These are phyloP conservation scores for Calephelis nemesis DNA, from an alignment of 1,140 invertebrate genomes.

Conservation along the genomic window DNA sequence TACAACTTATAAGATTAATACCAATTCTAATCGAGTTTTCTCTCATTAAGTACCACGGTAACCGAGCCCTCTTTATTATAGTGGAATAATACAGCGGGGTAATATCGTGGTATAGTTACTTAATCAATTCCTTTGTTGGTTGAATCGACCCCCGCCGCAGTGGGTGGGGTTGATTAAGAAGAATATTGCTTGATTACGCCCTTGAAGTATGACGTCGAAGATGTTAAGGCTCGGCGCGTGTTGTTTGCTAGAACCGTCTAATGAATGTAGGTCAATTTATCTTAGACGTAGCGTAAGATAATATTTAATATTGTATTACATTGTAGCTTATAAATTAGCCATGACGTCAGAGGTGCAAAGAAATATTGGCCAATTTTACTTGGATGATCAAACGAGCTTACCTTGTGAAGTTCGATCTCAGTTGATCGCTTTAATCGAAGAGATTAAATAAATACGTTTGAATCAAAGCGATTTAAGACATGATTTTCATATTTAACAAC, in stretches of 20 bases:
- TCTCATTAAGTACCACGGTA: conserved; percentile 75
- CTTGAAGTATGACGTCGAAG: conserved; percentile 67
- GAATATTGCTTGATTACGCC: conserved; percentile 78
- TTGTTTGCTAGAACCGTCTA: conserved; percentile 30
- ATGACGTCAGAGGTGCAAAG: not conserved
- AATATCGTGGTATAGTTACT: conserved; percentile 76
- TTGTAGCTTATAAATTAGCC: not conserved
- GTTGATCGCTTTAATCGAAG: too few species aligned
- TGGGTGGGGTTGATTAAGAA: conserved; percentile 78
- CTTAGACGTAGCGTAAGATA: conserved; percentile 10
- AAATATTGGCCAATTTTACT: not conserved
- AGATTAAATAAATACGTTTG: too few species aligned
- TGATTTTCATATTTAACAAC: too few species aligned
- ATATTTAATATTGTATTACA: conserved; percentile 12
- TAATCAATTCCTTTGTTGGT: conserved; percentile 78
- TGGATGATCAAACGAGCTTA: too few species aligned
- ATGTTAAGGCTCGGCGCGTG: conserved; percentile 40
- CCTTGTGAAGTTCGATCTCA: too few species aligned
- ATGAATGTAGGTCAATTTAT: conserved; percentile 20
- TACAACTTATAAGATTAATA: conserved; percentile 47
- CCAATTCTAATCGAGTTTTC: conserved; percentile 77
- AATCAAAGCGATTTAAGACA: too few species aligned
- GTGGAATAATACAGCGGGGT: conserved; percentile 73
- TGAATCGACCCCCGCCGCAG: conserved; percentile 69
- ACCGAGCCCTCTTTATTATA: conserved; percentile 76